A percentile compares a stretch with the other conserved stretches of the same genome.
Conservation (phyloP, 1,140 invertebrate genomes). For the Drosophila miranda region DNA sequence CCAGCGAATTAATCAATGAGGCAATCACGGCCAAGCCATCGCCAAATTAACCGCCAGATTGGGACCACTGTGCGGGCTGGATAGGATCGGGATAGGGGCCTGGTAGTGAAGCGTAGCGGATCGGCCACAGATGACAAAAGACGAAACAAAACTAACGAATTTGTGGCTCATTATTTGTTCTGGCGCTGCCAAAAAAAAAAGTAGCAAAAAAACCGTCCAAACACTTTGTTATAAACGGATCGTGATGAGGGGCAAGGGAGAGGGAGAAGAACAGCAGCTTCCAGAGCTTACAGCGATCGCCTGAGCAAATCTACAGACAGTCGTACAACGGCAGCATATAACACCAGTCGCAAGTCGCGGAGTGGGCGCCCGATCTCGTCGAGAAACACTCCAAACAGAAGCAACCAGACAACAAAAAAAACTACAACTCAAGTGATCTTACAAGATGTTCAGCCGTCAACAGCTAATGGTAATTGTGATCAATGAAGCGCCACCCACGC, state of each 20-base stretch:
- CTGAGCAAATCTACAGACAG: conserved; percentile 31
- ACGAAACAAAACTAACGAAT: conserved; percentile 52
- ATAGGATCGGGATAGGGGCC: conserved; percentile 1
- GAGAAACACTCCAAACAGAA: conserved; percentile 23
- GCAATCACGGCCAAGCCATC: conserved; percentile 48
- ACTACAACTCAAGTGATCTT: conserved; percentile 19
- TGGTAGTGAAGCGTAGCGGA: too few relatives aligned
- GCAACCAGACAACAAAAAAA: background rate
- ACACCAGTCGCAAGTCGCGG: conserved; percentile 63
- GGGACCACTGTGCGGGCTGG: conserved; percentile 40
- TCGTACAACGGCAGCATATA: conserved; percentile 74
- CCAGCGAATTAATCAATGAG: conserved; percentile 68
- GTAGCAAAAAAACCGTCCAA: conserved; percentile 40
- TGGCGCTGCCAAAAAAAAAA: conserved; percentile 37
- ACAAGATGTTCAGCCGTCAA: conserved; percentile 62
- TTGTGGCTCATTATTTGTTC: conserved; percentile 67
- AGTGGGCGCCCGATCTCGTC: conserved; percentile 34
- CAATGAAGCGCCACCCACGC: conserved; percentile 25
- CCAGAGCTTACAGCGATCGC: conserved; percentile 70
- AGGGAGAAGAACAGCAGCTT: conserved; percentile 20
- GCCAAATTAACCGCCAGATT: conserved; percentile 18
- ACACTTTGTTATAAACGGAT: conserved; percentile 61
- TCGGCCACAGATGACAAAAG: conserved; percentile 41
- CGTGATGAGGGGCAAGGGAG: background rate
- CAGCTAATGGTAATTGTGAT: conserved; percentile 70